Evolutionary conservation across 2,797 vertebrate species (phyloP).

Genomic region (Emydoidea blandingii): DNA sequence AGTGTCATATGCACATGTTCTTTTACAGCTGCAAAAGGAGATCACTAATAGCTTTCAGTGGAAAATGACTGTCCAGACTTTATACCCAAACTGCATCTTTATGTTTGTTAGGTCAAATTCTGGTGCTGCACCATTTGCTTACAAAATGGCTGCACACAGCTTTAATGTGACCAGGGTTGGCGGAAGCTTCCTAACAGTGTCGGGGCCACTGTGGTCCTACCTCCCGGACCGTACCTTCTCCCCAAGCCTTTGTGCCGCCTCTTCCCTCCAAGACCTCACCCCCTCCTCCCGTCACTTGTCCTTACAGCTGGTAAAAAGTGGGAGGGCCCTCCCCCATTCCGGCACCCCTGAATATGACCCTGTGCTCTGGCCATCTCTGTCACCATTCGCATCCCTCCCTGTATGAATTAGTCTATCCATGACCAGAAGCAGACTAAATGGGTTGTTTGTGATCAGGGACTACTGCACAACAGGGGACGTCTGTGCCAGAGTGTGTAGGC

Average conservation of each 20-base stretch:
- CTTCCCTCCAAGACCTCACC: too few relatives aligned
- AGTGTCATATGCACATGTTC: not conserved
- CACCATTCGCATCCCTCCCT: not conserved
- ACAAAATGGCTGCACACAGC: not conserved
- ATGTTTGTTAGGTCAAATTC: not conserved
- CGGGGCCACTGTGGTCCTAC: too few relatives aligned
- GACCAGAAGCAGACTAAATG: not conserved
- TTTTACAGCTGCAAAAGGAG: not conserved
- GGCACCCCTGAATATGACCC: not conserved
- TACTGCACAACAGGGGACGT: not conserved
- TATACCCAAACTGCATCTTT: not conserved
- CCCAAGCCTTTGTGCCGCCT: too few relatives aligned
- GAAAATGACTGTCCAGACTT: not conserved
- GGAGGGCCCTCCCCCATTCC: too few relatives aligned
- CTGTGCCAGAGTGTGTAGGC: not conserved
- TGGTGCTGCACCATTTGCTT: not conserved
- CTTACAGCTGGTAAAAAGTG: too few relatives aligned
- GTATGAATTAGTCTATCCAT: fast-evolving
- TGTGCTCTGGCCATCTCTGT: not conserved
- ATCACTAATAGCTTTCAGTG: not conserved
- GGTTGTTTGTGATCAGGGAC: not conserved
- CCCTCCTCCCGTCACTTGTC: too few relatives aligned
- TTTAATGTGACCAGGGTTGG: not conserved
- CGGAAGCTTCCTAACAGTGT: too few relatives aligned
- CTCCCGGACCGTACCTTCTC: too few relatives aligned